These are phyloP conservation scores for Apis florea DNA, from an alignment of 1,140 invertebrate species.

Conservation along the genomic window DNA sequence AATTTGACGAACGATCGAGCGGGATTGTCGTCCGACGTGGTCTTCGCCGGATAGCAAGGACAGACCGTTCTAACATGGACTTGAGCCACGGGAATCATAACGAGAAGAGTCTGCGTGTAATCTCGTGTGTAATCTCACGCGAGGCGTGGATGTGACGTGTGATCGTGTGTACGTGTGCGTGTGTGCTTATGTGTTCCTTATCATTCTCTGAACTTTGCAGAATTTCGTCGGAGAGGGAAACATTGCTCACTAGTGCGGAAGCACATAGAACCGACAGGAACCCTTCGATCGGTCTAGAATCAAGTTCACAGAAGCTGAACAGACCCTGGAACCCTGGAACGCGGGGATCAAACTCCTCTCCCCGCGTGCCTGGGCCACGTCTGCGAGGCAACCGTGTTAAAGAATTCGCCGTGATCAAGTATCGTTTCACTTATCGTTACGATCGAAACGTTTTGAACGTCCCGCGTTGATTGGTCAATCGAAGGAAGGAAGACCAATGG, in stretches of 20 bases:
- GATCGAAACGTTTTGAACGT: conserved; percentile 18
- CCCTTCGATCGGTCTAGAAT: conserved; percentile 57
- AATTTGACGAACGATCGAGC: background rate
- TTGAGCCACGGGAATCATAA: conserved; percentile 57
- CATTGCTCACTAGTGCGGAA: conserved; percentile 67
- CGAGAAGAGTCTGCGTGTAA: conserved; percentile 70
- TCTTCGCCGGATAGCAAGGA: conserved; percentile 28
- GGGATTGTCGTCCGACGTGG: conserved; percentile 19
- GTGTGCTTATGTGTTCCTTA: conserved; percentile 41
- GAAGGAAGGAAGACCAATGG: background rate
- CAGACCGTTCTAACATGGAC: conserved; percentile 49
- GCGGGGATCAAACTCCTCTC: background rate
- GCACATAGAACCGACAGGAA: conserved; percentile 65
- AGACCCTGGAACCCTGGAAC: background rate
- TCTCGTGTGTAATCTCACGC: conserved; percentile 57
- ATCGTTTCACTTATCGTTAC: conserved; percentile 22
- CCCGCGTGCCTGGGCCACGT: background rate
- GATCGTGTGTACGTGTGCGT: conserved; percentile 23
- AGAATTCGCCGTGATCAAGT: conserved; percentile 33
- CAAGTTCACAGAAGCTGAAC: conserved; percentile 6
- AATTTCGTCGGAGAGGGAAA: conserved; percentile 74
- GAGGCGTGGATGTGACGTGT: conserved; percentile 7
- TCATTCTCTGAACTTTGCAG: conserved; percentile 60
- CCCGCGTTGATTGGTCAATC: conserved; percentile 9
- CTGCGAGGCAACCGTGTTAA: background rate